phyloP scores from a whole-genome alignment of 2,797 vertebrate genomes.

The Hydrolagus colliei region DNA sequence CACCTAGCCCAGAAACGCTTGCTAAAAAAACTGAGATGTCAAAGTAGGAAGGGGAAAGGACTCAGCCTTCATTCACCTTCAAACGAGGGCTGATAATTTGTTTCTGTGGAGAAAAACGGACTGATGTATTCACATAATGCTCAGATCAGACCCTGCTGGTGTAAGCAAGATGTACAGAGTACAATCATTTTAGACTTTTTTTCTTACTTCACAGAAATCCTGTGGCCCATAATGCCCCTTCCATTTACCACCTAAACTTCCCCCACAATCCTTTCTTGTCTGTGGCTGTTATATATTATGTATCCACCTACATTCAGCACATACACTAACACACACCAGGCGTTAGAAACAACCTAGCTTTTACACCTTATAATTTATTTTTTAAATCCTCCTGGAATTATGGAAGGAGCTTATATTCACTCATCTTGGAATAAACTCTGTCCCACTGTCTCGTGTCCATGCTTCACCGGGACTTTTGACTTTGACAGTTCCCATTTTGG shows the following conservation, averaged over 20 bases:
- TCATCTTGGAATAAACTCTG: too few relatives aligned
- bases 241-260: not conserved
- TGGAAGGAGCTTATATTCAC: too few relatives aligned
- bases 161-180: constrained; percentile 76
- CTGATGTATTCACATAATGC: constrained; percentile 73
- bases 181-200: constrained; percentile 59
- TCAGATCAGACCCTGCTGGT: constrained; percentile 76
- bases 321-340: constrained; percentile 41
- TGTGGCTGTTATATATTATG: constrained; percentile 45
- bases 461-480: too few relatives aligned
- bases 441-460: too few relatives aligned
- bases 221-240: constrained; percentile 54
- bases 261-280: constrained; percentile 35
- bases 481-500: too few relatives aligned
- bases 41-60: constrained; percentile 77
- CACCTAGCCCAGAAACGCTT: constrained; percentile 98
- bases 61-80: constrained; percentile 96
- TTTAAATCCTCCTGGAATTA: too few relatives aligned
- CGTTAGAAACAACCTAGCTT: constrained; percentile 17
- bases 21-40: constrained; percentile 94
- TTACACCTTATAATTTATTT: too few relatives aligned
- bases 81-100: constrained; percentile 96
- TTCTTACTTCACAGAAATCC: constrained; percentile 61
- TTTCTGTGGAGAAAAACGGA: constrained; percentile 72
- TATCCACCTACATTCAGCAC: constrained; percentile 31